Conservation (phyloP, 2,888 invertebrate species). For the Mythimna loreyi region DNA sequence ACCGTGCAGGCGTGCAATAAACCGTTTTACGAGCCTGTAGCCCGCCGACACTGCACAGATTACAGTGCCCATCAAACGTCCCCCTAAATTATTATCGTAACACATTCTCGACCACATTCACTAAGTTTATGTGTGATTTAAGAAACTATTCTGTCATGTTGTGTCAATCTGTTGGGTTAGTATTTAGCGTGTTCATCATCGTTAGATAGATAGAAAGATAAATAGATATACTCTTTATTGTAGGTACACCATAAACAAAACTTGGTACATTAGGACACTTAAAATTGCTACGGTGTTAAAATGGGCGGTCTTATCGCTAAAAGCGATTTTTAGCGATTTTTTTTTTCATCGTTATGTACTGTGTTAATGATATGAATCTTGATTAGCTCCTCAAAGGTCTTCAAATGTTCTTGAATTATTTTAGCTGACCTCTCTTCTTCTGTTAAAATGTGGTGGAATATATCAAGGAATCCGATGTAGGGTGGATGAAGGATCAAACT, state of each 20-base stretch:
- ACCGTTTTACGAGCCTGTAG: constrained; percentile 64
- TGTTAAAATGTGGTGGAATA: no score
- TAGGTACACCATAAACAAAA: no score
- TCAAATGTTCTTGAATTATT: background rate
- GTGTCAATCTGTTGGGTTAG: constrained; percentile 37
- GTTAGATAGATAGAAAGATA: no score
- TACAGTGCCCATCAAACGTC: constrained; percentile 63
- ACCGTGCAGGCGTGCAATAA: constrained; percentile 61
- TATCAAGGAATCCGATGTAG: no score
- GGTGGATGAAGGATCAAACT: no score
- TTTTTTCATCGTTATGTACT: constrained; percentile 35
- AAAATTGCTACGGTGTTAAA: no score
- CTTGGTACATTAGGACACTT: no score
- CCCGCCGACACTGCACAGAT: constrained; percentile 61
- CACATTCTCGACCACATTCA: constrained; percentile 66
- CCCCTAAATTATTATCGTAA: constrained; percentile 67
- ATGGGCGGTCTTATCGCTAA: no score
- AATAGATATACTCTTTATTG: no score
- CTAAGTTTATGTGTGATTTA: constrained; percentile 61
- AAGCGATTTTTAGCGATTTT: no score
- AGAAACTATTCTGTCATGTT: constrained; percentile 50
- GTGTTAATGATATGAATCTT: constrained; percentile 16
- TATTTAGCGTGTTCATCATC: constrained; percentile 34
- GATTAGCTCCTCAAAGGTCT: background rate
- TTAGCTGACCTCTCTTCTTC: no score